Evolutionary conservation across 2,797 vertebrate genomes (phyloP).

Genomic region (Phoeniculus purpureus): DNA sequence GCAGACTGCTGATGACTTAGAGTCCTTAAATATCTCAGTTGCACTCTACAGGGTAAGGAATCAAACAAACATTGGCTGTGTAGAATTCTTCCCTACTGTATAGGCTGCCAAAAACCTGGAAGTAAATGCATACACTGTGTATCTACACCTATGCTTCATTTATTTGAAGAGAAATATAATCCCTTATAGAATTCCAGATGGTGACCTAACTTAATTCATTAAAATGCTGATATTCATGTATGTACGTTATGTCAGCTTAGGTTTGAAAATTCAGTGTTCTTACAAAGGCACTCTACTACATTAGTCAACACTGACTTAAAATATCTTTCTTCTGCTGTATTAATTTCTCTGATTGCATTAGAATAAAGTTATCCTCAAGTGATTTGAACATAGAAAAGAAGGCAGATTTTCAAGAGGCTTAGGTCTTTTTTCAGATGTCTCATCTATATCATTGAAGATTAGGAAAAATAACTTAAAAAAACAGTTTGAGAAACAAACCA

Average conservation of each 20-base stretch:
- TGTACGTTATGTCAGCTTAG: neutral
- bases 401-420: neutral
- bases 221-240: neutral
- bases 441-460: neutral
- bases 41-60: neutral
- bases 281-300: neutral
- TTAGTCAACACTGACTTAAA: neutral
- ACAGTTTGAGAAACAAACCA: neutral
- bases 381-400: neutral
- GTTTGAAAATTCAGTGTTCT: neutral
- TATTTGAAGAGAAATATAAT: constrained; percentile 32
- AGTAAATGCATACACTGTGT: neutral
- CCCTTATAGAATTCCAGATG: constrained; percentile 16
- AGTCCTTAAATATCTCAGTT: neutral
- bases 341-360: neutral
- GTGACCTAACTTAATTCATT: neutral
- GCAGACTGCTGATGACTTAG: neutral
- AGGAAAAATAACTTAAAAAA: neutral
- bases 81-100: neutral
- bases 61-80: constrained; percentile 4
- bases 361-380: neutral
- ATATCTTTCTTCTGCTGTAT: neutral
- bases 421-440: neutral
- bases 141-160: constrained; percentile 4
- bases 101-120: constrained; percentile 5